Percentiles rank a stretch among this genome's conserved stretches.
Evolutionary conservation across 2,888 invertebrate genomes (phyloP).

Genomic region (Dynastes hyllus): DNA sequence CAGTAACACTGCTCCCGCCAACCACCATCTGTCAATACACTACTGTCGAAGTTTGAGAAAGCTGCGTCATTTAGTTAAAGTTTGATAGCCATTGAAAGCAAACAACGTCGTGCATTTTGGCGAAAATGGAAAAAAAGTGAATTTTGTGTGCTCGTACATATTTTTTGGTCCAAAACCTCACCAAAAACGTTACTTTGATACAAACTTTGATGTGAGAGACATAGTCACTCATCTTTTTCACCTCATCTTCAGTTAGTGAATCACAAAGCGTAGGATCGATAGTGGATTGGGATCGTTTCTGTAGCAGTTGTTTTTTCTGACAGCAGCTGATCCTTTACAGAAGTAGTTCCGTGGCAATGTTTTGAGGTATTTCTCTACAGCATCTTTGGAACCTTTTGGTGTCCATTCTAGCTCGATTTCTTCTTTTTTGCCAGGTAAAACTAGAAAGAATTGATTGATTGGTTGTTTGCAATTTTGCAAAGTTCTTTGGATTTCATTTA

Average conservation of each 20-base stretch:
- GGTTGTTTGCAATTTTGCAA: not conserved
- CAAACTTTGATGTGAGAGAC: conserved; percentile 68
- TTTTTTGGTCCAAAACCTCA: conserved; percentile 38
- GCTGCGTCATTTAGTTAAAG: too few relatives aligned
- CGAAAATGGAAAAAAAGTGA: too few relatives aligned
- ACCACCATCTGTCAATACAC: too few relatives aligned
- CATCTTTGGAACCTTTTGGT: conserved; percentile 69
- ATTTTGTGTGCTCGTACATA: too few relatives aligned
- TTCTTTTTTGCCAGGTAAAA: conserved; percentile 68
- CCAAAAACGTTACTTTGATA: conserved; percentile 62
- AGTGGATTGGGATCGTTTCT: conserved; percentile 87
- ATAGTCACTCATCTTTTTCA: conserved; percentile 69
- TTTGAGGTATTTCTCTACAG: conserved; percentile 68
- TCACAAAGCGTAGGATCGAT: conserved; percentile 79
- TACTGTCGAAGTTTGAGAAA: too few relatives aligned
- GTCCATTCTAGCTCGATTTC: conserved; percentile 70
- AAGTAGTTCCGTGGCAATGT: conserved; percentile 80
- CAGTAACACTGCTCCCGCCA: too few relatives aligned
- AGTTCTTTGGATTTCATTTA: too few relatives aligned
- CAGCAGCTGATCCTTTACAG: conserved; percentile 89
- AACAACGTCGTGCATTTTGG: too few relatives aligned
- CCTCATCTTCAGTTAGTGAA: conserved; percentile 71
- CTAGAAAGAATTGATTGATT: conserved; percentile 56
- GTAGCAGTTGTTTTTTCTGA: conserved; percentile 84
- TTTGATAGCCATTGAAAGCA: too few relatives aligned